A percentile compares a stretch with the other conserved stretches of the same genome.
Conservation (phyloP, 2,113 vertebrate genomes). For the Parus major region DNA sequence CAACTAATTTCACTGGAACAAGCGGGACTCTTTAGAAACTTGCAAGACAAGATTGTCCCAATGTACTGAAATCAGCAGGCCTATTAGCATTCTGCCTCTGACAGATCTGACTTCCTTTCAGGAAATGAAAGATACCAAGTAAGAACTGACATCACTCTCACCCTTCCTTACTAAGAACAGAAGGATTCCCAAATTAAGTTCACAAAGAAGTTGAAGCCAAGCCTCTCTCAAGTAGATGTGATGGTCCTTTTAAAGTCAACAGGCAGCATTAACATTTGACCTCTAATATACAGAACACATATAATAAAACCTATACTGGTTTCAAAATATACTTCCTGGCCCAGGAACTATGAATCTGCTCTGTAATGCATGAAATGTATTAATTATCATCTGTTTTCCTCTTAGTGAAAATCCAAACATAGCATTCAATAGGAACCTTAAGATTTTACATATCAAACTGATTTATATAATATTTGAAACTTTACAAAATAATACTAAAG, state of each 20-base stretch:
- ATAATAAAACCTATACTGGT: background rate
- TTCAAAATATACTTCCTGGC: background rate
- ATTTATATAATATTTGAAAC: slow-evolving; percentile 8
- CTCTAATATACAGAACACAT: background rate
- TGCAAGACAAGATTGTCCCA: background rate
- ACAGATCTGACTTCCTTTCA: background rate
- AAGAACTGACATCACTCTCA: background rate
- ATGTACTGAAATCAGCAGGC: background rate
- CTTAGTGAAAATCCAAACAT: background rate
- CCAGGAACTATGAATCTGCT: background rate
- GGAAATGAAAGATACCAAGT: background rate
- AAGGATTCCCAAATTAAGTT: background rate
- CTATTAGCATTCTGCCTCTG: background rate
- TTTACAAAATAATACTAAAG: slow-evolving; percentile 48
- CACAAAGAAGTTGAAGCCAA: background rate
- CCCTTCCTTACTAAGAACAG: background rate
- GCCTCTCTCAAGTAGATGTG: background rate
- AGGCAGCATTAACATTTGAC: background rate
- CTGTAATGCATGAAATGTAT: slow-evolving; percentile 34
- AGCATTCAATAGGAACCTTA: slow-evolving; percentile 1
- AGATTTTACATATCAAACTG: slow-evolving; percentile 34
- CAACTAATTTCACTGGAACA: background rate
- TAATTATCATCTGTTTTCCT: background rate
- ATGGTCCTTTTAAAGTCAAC: background rate
- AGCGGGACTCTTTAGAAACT: background rate